Evolutionary conservation across 2,113 vertebrate genomes (phyloP).

Genomic region (Megaceryle torquata): DNA sequence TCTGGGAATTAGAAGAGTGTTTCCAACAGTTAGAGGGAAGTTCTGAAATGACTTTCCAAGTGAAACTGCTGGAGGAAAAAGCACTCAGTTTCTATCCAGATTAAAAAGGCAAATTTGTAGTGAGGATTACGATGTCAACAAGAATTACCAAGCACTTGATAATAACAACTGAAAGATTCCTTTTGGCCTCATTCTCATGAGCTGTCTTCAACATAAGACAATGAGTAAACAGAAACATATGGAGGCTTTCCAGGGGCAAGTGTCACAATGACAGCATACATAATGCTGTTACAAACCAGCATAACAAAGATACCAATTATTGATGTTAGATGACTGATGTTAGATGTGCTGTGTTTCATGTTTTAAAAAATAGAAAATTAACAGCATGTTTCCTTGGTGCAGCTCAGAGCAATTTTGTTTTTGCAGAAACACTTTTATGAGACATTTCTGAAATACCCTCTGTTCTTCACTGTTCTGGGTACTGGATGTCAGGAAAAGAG

Average conservation of each 20-base stretch:
- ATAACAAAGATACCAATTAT: background rate
- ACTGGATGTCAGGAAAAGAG: background rate
- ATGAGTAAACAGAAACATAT: background rate
- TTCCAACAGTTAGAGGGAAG: conserved; percentile 6
- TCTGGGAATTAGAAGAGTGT: conserved; percentile 36
- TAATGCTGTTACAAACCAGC: background rate
- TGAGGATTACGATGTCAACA: background rate
- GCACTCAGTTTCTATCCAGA: background rate
- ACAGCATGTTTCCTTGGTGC: background rate
- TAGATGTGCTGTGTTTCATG: background rate
- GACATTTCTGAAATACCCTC: background rate
- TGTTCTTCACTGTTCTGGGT: background rate
- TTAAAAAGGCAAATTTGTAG: background rate
- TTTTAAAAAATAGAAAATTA: background rate
- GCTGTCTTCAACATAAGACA: background rate
- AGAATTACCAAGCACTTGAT: background rate
- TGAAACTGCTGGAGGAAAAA: conserved; percentile 15
- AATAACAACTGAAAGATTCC: background rate
- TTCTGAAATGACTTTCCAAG: conserved; percentile 4
- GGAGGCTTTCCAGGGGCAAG: background rate
- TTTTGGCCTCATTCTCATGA: background rate
- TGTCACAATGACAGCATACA: rapidly evolving
- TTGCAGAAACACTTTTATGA: background rate
- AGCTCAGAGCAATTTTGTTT: background rate
- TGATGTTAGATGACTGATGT: background rate